Evolutionary conservation across 2,113 vertebrate species (phyloP).

Genomic region (Lonchura striata): DNA sequence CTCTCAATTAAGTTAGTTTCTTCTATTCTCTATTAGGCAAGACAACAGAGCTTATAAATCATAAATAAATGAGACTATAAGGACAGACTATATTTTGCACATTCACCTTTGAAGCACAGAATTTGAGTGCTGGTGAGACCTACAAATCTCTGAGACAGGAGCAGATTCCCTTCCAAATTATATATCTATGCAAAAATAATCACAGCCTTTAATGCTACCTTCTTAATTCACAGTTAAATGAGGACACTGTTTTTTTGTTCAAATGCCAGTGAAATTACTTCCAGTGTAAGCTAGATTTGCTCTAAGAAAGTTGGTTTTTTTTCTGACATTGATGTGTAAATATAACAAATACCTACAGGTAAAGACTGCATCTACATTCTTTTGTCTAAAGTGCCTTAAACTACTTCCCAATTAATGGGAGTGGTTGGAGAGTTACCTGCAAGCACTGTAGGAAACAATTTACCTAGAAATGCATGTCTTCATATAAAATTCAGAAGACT

Average conservation of each 20-base stretch:
- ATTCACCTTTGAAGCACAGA: background rate
- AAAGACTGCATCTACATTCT: background rate
- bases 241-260: background rate
- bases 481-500: background rate
- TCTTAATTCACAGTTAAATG: background rate
- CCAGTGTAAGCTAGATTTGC: background rate
- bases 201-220: background rate
- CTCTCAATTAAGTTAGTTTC: background rate
- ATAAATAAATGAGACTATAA: background rate
- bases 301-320: background rate
- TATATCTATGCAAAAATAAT: background rate
- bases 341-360: background rate
- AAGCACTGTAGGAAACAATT: background rate
- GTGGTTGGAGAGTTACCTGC: background rate
- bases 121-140: background rate
- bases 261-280: background rate
- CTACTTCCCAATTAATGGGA: background rate
- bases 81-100: background rate
- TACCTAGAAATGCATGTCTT: background rate
- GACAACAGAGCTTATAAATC: background rate
- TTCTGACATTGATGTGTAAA: background rate
- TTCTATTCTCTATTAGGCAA: background rate
- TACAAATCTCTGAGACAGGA: background rate
- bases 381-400: background rate
- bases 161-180: background rate